phyloP scores from a whole-genome alignment of 2,888 invertebrate species.

The Hoplodrina blanda region DNA sequence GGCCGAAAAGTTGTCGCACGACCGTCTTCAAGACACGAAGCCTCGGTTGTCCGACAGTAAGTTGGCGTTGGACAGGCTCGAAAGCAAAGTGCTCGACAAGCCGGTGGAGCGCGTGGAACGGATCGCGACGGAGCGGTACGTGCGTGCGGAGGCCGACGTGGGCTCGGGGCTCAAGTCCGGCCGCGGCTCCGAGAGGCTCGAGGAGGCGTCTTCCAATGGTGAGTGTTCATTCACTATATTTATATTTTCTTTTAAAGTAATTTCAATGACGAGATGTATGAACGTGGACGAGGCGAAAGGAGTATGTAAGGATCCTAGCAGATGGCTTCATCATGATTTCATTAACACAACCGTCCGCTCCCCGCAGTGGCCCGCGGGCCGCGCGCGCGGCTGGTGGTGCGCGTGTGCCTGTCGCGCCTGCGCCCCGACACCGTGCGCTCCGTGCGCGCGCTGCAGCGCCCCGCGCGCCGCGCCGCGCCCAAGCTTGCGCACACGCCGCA shows the following conservation, averaged over 20 bases:
- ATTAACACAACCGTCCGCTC: too few species aligned
- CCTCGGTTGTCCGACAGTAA: conserved; percentile 75
- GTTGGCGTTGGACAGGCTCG: conserved; percentile 67
- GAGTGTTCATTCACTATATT: neutral
- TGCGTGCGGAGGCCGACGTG: conserved; percentile 85
- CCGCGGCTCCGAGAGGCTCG: conserved; percentile 79
- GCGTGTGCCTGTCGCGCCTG: conserved; percentile 80
- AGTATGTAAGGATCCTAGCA: too few species aligned
- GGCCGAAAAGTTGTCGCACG: conserved; percentile 58
- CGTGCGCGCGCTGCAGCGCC: conserved; percentile 77
- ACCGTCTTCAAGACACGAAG: conserved; percentile 61
- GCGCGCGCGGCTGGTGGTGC: conserved; percentile 76
- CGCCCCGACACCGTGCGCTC: conserved; percentile 73
- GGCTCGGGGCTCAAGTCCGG: conserved; percentile 81
- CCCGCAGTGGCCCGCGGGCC: too few species aligned
- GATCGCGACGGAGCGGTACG: conserved; percentile 72
- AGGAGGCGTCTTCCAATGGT: conserved; percentile 82
- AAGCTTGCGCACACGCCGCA: conserved; percentile 61
- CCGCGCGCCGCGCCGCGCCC: conserved; percentile 63
- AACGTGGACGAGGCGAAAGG: too few species aligned
- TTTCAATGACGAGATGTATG: too few species aligned
- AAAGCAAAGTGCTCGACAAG: conserved; percentile 70
- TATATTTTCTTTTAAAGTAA: neutral
- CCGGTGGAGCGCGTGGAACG: conserved; percentile 66
- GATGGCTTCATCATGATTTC: too few species aligned